phyloP scores from a whole-genome alignment of 2,113 vertebrate genomes.

The Catharus fuscescens region DNA sequence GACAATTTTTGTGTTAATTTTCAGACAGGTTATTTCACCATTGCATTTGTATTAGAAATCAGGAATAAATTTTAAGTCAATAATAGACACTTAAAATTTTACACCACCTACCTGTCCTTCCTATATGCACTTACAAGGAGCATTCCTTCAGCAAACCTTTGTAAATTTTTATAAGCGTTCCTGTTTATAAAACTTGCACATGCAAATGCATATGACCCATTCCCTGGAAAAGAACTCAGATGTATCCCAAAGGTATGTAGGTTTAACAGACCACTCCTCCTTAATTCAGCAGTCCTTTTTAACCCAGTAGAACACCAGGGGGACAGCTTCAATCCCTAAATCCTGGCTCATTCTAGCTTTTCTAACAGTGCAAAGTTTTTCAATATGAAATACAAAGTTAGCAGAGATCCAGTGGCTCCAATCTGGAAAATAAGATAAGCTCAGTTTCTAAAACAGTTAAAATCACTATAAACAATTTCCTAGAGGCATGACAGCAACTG shows the following conservation, averaged over 20 bases:
- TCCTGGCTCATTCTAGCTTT: background rate
- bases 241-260: background rate
- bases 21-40: background rate
- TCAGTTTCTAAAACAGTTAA: slow-evolving; percentile 15
- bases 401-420: background rate
- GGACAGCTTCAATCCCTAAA: background rate
- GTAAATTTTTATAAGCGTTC: background rate
- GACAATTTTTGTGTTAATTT: background rate
- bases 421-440: slow-evolving; percentile 32
- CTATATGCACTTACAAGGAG: background rate
- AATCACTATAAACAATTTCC: slow-evolving; percentile 34
- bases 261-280: background rate
- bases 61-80: background rate
- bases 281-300: background rate
- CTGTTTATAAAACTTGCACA: background rate
- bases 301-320: background rate
- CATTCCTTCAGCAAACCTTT: background rate
- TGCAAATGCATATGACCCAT: background rate
- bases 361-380: background rate
- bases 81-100: background rate
- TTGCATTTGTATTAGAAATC: background rate
- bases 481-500: background rate
- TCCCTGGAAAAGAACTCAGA: background rate
- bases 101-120: background rate
- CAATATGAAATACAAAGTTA: background rate